A percentile compares a stretch with the other conserved stretches of the same genome.
Conservation (phyloP, 2,113 vertebrate species). For the Amphiprion percula region DNA sequence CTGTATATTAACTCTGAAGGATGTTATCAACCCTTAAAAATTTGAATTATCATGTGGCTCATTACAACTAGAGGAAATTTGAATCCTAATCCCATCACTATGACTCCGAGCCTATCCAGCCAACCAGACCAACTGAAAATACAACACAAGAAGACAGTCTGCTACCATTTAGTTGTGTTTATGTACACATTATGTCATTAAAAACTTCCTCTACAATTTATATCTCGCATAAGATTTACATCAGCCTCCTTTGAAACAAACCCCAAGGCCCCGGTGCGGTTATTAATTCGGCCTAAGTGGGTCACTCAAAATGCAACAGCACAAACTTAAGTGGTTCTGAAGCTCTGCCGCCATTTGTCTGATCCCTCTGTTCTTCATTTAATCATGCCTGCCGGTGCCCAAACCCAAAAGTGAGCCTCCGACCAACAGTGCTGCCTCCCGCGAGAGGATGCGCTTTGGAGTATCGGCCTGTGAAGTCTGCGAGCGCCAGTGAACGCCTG, state of each 20-base stretch:
- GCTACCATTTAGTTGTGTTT: conserved; percentile 2
- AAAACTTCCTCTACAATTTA: neutral
- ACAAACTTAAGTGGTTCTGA: conserved; percentile 32
- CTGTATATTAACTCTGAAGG: conserved; percentile 6
- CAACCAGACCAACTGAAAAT: neutral
- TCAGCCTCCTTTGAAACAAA: conserved; percentile 16
- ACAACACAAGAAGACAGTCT: neutral
- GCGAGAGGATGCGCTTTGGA: conserved; percentile 40
- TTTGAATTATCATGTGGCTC: neutral
- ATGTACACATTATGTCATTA: neutral
- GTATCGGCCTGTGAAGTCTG: conserved; percentile 20
- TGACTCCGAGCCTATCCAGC: neutral
- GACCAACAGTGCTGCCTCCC: conserved; percentile 36
- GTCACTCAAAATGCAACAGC: conserved; percentile 42
- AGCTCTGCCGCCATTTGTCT: conserved; percentile 33
- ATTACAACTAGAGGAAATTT: neutral
- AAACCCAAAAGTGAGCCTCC: conserved; percentile 48
- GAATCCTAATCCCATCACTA: too few relatives aligned
- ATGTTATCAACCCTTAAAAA: neutral
- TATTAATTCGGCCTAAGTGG: conserved; percentile 60
- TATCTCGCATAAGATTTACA: conserved; percentile 14
- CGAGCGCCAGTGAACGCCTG: neutral
- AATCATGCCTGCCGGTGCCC: conserved; percentile 54
- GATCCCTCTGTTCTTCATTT: conserved; percentile 54
- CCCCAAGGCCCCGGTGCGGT: conserved; percentile 14